Percentiles rank a stretch among this genome's conserved stretches.
phyloP scores from a whole-genome alignment of 1,140 invertebrate genomes.

The Medauroidea extradentata region DNA sequence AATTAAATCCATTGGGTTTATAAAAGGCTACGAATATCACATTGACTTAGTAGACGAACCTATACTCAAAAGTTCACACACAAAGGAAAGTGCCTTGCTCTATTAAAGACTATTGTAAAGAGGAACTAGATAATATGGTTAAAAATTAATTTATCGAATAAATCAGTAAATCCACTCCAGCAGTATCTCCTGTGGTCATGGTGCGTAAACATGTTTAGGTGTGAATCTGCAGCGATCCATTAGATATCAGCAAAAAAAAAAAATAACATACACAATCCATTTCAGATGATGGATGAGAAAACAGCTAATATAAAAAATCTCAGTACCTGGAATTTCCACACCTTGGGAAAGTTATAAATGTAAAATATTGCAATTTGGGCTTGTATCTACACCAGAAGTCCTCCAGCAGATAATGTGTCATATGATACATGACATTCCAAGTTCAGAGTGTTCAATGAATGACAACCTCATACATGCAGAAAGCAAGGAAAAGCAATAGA shows the following conservation, averaged over 20 bases:
- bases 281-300: slow-evolving; percentile 10
- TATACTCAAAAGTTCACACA: too few relatives aligned
- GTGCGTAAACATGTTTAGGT: too few relatives aligned
- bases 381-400: slow-evolving; percentile 24
- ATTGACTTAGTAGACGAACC: too few relatives aligned
- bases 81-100: too few relatives aligned
- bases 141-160: too few relatives aligned
- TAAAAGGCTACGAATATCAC: too few relatives aligned
- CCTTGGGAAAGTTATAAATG: slow-evolving; percentile 32
- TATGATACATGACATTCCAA: slow-evolving; percentile 15
- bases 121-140: too few relatives aligned
- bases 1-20: too few relatives aligned
- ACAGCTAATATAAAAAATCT: slow-evolving; percentile 3
- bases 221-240: too few relatives aligned
- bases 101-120: too few relatives aligned
- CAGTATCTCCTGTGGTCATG: too few relatives aligned
- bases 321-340: slow-evolving; percentile 25
- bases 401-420: slow-evolving; percentile 33
- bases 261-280: slow-evolving; percentile 9
- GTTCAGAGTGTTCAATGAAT: slow-evolving; percentile 3
- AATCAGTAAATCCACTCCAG: too few relatives aligned
- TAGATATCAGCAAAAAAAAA: slow-evolving; percentile 2
- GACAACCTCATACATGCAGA: background rate
- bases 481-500: background rate
- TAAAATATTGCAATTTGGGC: slow-evolving; percentile 33